Base-by-base conservation (phyloP, 2,113 vertebrate species). In the Lucifuga dentata region DNA sequence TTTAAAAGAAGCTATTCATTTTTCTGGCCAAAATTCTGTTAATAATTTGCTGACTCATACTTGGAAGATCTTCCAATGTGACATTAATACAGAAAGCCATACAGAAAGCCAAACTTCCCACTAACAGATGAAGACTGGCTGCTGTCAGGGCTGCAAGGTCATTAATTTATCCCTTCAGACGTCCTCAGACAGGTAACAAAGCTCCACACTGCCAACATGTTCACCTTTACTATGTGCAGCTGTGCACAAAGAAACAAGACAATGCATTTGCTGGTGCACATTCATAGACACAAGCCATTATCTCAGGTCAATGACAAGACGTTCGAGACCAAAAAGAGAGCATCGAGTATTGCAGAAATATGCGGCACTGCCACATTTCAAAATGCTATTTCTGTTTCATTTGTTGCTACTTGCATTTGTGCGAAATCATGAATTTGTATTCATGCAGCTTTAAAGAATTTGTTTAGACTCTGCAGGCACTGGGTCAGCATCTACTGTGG, bases 81-180 rank as follows among this genome's bases (percentile, higher is more conserved):
- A 20, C 20, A 15, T 46, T 55, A 68, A 73, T 36, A 13, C n/a
- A 46, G 15, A 24, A 21, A n/a, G n/a, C n/a, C n/a, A 68, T 59
- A 13, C 40, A 21, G 0, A 2, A 39, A 60, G 11, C 46, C 53
- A 53, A 55, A 66, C 36, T 39, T 55, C 32, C 41, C 50, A 0
- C 17, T 66, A 66, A 73, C 50, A 67, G 59, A 76, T 79, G 70
- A 76, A 53, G 59, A 85, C 66, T 76, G 78, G 52, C 62, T 69
- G 72, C 65, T 84, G 77, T 82, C 74, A 73, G 36, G 19, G 43
- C 48, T 49, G 64, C 50, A 46, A 35, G 52, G 73, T 41, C 48
- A 73, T 70, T 77, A 68, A 84, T 88, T 73, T 72, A 62, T 83
- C 80, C 76, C 52, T 2, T 5, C 21, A 33, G 44, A 39, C 8